These are phyloP conservation scores for Oryzias sinensis DNA, from an alignment of 2,797 vertebrate genomes.

Conservation along the genomic window DNA sequence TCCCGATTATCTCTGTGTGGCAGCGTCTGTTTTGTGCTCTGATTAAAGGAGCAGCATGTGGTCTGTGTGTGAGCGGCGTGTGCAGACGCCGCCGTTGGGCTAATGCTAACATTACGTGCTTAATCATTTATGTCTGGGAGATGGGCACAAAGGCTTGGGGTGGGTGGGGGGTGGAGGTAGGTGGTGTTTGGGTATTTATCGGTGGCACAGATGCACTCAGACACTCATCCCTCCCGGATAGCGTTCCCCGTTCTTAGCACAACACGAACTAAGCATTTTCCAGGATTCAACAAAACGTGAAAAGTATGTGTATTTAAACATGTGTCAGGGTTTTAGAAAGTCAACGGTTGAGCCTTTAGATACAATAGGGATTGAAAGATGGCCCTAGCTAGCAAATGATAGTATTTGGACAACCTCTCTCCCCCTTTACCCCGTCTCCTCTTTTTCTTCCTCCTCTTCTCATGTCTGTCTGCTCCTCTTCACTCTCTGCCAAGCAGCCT, in stretches of 20 bases:
- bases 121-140: conserved; percentile 80
- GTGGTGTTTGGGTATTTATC: conserved; percentile 51
- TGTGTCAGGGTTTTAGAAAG: conserved; percentile 12
- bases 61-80: conserved; percentile 62
- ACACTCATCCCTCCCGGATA: conserved; percentile 58
- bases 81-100: conserved; percentile 63
- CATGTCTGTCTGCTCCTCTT: conserved; percentile 70
- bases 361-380: conserved; percentile 61
- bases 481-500: conserved; percentile 66
- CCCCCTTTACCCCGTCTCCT: conserved; percentile 38
- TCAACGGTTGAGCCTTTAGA: conserved; percentile 28
- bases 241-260: conserved; percentile 39
- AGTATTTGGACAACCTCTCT: conserved; percentile 58
- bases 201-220: conserved; percentile 56
- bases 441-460: conserved; percentile 38
- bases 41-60: conserved; percentile 79
- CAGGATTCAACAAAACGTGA: conserved; percentile 44
- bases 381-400: conserved; percentile 54
- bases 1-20: conserved; percentile 70
- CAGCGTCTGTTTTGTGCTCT: conserved; percentile 74
- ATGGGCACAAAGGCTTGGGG: conserved; percentile 62
- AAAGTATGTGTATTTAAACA: conserved; percentile 35
- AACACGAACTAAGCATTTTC: conserved; percentile 43
- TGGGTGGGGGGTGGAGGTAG: conserved; percentile 16
- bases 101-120: conserved; percentile 73